Conservation (phyloP, 2,888 invertebrate genomes). For the Agonopterix arenella region DNA sequence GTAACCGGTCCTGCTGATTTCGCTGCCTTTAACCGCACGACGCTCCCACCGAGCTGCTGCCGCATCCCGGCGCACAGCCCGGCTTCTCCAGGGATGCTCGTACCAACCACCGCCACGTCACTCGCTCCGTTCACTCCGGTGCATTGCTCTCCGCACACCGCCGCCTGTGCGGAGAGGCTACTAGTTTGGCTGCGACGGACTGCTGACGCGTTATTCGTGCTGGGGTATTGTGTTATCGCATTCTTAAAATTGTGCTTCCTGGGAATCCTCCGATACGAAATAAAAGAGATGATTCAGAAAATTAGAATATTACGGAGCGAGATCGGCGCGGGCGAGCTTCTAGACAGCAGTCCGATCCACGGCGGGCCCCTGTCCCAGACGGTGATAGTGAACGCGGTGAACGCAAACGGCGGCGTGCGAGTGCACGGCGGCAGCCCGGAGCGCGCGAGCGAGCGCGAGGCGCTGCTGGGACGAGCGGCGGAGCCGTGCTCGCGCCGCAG, state of each 20-base stretch:
- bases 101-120: constrained; percentile 50
- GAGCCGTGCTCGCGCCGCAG: constrained; percentile 63
- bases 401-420: constrained; percentile 78
- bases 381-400: constrained; percentile 70
- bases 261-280: constrained; percentile 90
- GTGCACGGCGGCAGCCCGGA: constrained; percentile 72
- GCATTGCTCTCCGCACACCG: constrained; percentile 66
- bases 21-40: constrained; percentile 58
- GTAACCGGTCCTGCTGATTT: constrained; percentile 80
- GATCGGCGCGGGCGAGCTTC: constrained; percentile 70
- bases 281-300: constrained; percentile 94
- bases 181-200: constrained; percentile 86
- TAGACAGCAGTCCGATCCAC: constrained; percentile 64
- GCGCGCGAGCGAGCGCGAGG: constrained; percentile 77
- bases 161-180: constrained; percentile 85
- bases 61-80: constrained; percentile 58
- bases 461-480: constrained; percentile 67
- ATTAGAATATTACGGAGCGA: constrained; percentile 87
- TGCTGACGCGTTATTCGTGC: constrained; percentile 87
- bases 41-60: constrained; percentile 64
- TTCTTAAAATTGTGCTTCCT: constrained; percentile 93
- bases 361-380: constrained; percentile 69
- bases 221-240: constrained; percentile 92
- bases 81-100: constrained; percentile 70
- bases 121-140: constrained; percentile 52